Percentiles rank a stretch among this genome's conserved stretches.
phyloP scores from a whole-genome alignment of 2,113 vertebrate genomes.

The Gymnogyps californianus region DNA sequence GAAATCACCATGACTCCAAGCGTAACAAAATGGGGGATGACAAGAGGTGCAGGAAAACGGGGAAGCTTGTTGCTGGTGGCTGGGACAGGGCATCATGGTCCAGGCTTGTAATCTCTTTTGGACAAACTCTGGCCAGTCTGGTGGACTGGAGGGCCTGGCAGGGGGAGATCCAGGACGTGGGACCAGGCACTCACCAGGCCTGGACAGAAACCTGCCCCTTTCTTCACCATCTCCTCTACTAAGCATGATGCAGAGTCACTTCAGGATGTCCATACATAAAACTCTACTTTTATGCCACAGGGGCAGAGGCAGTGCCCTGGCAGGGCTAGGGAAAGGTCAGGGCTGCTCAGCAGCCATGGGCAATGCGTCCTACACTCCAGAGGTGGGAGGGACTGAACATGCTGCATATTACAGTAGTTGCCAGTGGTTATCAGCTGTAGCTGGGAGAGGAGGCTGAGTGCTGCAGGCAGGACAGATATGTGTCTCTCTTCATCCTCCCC shows the following conservation, averaged over 20 bases:
- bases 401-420: accelerated
- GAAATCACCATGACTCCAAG: background rate
- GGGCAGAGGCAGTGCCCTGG: background rate
- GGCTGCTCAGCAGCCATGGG: background rate
- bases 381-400: background rate
- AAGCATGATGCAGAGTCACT: too few relatives aligned
- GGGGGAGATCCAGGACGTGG: background rate
- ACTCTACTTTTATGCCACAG: accelerated
- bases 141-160: background rate
- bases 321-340: background rate
- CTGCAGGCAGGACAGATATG: background rate
- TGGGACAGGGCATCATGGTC: too few relatives aligned
- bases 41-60: accelerated
- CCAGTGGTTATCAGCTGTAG: background rate
- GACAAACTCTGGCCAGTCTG: background rate
- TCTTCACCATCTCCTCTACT: background rate
- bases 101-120: background rate
- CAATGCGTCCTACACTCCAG: too few relatives aligned
- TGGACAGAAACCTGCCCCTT: background rate
- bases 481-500: background rate
- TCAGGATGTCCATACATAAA: background rate
- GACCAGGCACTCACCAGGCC: too few relatives aligned
- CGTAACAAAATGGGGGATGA: accelerated
- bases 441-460: background rate
- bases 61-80: background rate